Base-by-base conservation (phyloP, 2,888 invertebrate genomes). In the Volucella inanis region DNA sequence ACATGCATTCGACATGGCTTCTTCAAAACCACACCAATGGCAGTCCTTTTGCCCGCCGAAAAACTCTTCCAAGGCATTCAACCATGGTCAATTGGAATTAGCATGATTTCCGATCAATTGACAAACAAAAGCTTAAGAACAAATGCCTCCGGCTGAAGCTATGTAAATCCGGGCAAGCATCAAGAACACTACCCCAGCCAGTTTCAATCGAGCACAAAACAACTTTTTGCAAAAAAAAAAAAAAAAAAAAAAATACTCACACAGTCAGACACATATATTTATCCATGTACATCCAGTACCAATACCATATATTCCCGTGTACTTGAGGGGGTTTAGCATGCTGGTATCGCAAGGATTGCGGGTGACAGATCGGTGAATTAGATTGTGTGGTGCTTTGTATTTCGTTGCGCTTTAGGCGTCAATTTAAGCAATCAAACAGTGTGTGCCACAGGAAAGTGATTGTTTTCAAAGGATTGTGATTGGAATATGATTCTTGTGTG, bases 71-170 rank as follows among this genome's bases (percentile, higher is more conserved):
- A 45, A 84, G 75, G 84, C 70, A 84, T 75, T 84, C 71, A 67
- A 39, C 70, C 75, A 50, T 84, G 80, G 61, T 71, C 75, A 71
- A 80, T 75, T 70, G 75, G 80, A 80, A 84, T 84, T 80, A 84
- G 65, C 65, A 75, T 80, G 80, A 70, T 80, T 80, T 84, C 84
- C 80, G 80, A 84, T 84, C 84, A 84, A 80, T 80, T 80, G 70
- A 54, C 70, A 71, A 70, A 74, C 80, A 71, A 75, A 71, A 68
- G 80, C 74, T 80, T 76, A 84, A 80, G 84, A 84, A 84, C 75
- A 84, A 80, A 70, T 65, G 80, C 84, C 65, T 71, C 65, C 59
- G 79, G 84, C 57, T 65, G 45, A 74, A 67, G 68, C 75, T 79
- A 75, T 84, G 74, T 80, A 84, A 84, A 84, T 80, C 84, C 65